phyloP scores from a whole-genome alignment of 2,113 vertebrate genomes.

The Ondatra zibethicus region DNA sequence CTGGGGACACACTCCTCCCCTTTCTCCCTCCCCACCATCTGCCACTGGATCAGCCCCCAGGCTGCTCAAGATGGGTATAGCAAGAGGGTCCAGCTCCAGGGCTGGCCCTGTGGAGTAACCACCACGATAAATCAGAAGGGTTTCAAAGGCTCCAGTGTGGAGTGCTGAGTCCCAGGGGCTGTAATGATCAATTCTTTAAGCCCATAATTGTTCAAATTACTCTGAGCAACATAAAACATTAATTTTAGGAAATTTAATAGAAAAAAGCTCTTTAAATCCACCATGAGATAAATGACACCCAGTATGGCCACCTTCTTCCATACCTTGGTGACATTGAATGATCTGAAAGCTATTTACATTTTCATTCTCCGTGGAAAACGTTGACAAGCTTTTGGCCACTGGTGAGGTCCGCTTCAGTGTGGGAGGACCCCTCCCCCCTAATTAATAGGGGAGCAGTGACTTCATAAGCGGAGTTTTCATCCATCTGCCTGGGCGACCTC shows the following conservation, averaged over 20 bases:
- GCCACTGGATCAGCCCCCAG: neutral
- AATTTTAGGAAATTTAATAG: conserved; percentile 88
- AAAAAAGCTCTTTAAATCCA: conserved; percentile 87
- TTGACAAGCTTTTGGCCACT: conserved; percentile 86
- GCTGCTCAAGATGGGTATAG: neutral
- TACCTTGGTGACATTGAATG: conserved; percentile 86
- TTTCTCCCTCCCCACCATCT: neutral
- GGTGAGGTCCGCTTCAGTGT: conserved; percentile 70
- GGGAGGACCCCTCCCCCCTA: conserved; percentile 76
- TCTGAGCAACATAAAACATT: conserved; percentile 88
- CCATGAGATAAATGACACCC: conserved; percentile 84
- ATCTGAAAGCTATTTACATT: conserved; percentile 88
- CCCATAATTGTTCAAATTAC: conserved; percentile 86
- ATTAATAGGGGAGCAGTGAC: conserved; percentile 82
- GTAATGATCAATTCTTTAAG: conserved; percentile 83
- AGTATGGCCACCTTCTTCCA: conserved; percentile 82
- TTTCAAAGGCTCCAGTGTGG: conserved; percentile 8
- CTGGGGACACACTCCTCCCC: neutral
- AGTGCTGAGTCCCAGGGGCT: conserved; percentile 68
- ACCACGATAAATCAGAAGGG: conserved; percentile 56
- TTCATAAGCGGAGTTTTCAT: conserved; percentile 81
- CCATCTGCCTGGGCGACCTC: conserved; percentile 10
- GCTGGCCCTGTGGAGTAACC: neutral
- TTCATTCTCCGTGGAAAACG: conserved; percentile 85
- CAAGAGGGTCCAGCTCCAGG: neutral